phyloP scores from a whole-genome alignment of 2,113 vertebrate species.

The Aplodontia rufa region DNA sequence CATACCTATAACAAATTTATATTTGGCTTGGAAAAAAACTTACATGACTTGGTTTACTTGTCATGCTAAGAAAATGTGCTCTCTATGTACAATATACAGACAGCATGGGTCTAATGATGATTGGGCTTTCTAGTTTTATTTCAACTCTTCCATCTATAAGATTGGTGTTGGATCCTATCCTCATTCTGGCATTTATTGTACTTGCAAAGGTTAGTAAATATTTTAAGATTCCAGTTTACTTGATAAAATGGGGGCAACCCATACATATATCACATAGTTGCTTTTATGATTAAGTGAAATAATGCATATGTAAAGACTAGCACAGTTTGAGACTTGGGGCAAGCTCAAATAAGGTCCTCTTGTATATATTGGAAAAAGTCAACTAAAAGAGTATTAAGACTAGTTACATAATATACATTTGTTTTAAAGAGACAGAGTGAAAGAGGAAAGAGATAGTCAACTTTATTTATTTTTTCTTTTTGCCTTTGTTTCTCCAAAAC shows the following conservation, averaged over 20 bases:
- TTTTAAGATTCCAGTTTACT: background rate
- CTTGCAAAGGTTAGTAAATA: background rate
- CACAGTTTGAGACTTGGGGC: background rate
- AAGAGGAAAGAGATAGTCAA: too few species aligned
- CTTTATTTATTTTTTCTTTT: too few species aligned
- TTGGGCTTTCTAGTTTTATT: background rate
- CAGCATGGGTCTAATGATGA: background rate
- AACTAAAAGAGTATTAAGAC: background rate
- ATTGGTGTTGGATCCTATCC: background rate
- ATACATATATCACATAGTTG: background rate
- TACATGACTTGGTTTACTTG: background rate
- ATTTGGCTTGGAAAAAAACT: background rate
- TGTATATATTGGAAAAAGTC: background rate
- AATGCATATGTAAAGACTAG: background rate
- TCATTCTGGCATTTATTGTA: background rate
- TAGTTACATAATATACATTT: background rate
- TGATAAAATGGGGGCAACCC: background rate
- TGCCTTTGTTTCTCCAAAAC: too few species aligned
- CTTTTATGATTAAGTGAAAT: background rate
- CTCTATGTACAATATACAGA: background rate
- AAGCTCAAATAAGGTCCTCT: background rate
- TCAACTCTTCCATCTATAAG: background rate
- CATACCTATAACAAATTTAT: background rate
- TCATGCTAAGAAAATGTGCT: background rate
- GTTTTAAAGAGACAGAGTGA: too few species aligned